Conservation (phyloP, 2,888 invertebrate species). For the Dasysyrphus tricinctus region DNA sequence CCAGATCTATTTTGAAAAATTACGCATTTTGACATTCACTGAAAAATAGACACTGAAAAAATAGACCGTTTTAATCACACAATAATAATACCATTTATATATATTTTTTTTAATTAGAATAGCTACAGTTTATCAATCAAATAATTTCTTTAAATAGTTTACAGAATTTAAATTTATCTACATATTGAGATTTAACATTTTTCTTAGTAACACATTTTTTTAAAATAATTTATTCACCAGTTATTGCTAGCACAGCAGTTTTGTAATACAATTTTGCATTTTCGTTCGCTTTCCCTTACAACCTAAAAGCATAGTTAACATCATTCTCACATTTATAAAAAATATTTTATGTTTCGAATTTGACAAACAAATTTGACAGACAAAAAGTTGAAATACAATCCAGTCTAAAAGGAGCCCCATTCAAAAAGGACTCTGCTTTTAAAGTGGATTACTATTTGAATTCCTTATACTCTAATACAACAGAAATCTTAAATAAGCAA, state of each 20-base stretch:
- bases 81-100: not conserved
- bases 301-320: not conserved
- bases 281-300: conserved; percentile 24
- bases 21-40: no score
- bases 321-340: not conserved
- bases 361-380: not conserved
- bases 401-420: not conserved
- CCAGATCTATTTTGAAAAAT: no score
- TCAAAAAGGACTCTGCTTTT: not conserved
- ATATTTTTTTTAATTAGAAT: not conserved
- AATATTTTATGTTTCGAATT: not conserved
- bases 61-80: not conserved
- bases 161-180: not conserved
- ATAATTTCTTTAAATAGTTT: not conserved
- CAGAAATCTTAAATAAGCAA: conserved; percentile 32
- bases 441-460: not conserved
- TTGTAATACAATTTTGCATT: conserved; percentile 50
- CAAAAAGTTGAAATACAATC: not conserved
- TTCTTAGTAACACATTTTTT: not conserved
- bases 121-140: conserved; percentile 38
- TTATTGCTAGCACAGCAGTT: conserved; percentile 75
- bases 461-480: conserved; percentile 16
- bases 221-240: conserved; percentile 16
- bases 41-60: not conserved
- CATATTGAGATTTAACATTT: not conserved